Evolutionary conservation across 92 coral and sea anemone genomes (phyloP).

Genomic region (Heliopora coerulea): DNA sequence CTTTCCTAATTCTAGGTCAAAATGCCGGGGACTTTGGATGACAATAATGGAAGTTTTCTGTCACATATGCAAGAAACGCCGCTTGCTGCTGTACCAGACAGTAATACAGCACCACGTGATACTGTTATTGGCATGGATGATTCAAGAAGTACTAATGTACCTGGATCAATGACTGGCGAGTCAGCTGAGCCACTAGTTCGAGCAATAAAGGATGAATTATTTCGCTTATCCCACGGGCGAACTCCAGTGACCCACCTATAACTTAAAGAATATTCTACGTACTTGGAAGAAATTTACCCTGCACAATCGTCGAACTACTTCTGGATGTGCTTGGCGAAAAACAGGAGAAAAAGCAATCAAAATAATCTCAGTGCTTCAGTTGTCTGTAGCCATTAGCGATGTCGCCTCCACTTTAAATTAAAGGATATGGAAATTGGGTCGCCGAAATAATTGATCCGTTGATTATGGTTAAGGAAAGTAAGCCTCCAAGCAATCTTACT

Average conservation of each 20-base stretch:
- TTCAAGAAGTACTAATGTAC: constrained; percentile 58
- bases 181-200: constrained; percentile 88
- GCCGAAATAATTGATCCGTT: too few species aligned
- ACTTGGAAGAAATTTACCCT: too few species aligned
- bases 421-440: too few species aligned
- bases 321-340: too few species aligned
- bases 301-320: too few species aligned
- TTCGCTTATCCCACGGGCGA: constrained; percentile 74
- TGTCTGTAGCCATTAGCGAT: too few species aligned
- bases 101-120: constrained; percentile 64
- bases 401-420: too few species aligned
- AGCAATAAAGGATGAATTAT: constrained; percentile 83
- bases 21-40: constrained; percentile 70
- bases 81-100: constrained; percentile 31
- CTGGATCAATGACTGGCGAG: constrained; percentile 64
- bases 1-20: constrained; percentile 61
- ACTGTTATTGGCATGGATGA: constrained; percentile 70
- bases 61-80: constrained; percentile 57
- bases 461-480: too few species aligned
- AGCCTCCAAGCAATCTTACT: too few species aligned
- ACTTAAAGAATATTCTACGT: too few species aligned
- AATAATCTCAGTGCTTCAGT: too few species aligned
- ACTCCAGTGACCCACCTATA: constrained; percentile 17
- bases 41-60: constrained; percentile 63
- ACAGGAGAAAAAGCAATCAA: too few species aligned